phyloP scores from a whole-genome alignment of 2,113 vertebrate species.

The Ptychochromis oligacanthus region DNA sequence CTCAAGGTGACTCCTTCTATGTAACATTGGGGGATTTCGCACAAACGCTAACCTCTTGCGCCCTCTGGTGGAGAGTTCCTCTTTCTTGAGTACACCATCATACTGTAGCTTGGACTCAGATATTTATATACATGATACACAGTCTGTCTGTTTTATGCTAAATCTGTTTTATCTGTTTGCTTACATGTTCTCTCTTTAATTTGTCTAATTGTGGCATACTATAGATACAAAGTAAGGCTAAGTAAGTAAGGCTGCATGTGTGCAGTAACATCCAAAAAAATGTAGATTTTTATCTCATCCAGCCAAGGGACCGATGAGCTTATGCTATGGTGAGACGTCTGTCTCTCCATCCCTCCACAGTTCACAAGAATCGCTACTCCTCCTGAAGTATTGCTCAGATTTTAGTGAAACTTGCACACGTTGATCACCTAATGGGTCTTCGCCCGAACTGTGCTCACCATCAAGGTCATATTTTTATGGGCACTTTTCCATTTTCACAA shows the following conservation, averaged over 20 bases:
- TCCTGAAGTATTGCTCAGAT: no score
- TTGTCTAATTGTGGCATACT: not conserved
- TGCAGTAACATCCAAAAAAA: not conserved
- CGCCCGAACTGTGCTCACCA: not conserved
- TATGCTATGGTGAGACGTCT: not conserved
- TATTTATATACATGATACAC: no score
- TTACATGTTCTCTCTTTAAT: not conserved
- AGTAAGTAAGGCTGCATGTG: not conserved
- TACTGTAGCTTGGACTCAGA: not conserved
- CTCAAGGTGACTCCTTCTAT: not conserved
- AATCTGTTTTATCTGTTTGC: not conserved
- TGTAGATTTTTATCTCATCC: not conserved
- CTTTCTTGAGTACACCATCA: not conserved
- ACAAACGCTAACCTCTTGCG: not conserved
- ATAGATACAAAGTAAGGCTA: not conserved
- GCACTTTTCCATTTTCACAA: no score
- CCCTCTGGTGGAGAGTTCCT: slow-evolving; percentile 47
- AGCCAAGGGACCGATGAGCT: not conserved
- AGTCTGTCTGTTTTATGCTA: no score
- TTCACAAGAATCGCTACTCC: not conserved
- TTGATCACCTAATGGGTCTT: not conserved
- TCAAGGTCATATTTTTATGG: not conserved
- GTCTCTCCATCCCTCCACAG: not conserved
- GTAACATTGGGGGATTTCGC: not conserved
- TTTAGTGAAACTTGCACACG: not conserved